These are phyloP conservation scores for Amitus sp. DNA, from an alignment of 2,888 invertebrate species.

Conservation along the genomic window DNA sequence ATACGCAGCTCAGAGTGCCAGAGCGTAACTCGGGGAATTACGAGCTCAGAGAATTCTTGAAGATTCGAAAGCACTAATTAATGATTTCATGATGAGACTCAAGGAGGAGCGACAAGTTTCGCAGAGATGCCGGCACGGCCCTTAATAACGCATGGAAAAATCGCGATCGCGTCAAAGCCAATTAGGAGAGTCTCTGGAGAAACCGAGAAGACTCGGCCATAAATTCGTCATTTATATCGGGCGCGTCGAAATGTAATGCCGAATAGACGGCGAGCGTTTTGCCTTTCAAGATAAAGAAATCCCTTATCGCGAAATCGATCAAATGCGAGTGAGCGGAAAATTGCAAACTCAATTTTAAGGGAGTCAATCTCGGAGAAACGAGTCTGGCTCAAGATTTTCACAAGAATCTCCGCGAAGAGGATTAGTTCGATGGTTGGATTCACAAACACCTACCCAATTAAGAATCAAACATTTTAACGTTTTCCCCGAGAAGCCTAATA, in stretches of 20 bases:
- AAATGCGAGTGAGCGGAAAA: too few species aligned
- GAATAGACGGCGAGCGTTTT: too few species aligned
- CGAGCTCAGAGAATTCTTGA: too few species aligned
- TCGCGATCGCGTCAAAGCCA: conserved; percentile 35
- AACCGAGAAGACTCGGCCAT: background rate
- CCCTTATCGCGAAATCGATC: too few species aligned
- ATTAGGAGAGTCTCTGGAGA: conserved; percentile 26
- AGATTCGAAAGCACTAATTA: conserved; percentile 38
- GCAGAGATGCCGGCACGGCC: conserved; percentile 21
- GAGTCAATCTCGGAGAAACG: conserved; percentile 9
- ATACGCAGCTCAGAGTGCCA: conserved; percentile 16
- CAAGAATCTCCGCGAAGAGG: conserved; percentile 27
- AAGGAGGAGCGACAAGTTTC: background rate
- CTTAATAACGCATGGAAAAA: conserved; percentile 32
- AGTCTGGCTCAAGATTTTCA: conserved; percentile 21
- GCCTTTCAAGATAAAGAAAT: too few species aligned
- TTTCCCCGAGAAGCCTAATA: conserved; percentile 56
- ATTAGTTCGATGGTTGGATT: conserved; percentile 34
- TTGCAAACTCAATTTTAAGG: too few species aligned
- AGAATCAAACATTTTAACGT: conserved; percentile 65
- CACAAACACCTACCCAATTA: conserved; percentile 64
- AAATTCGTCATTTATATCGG: background rate
- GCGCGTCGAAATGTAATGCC: background rate
- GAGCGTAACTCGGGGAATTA: conserved; percentile 31
- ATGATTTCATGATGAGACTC: conserved; percentile 19